A percentile compares a stretch with the other conserved stretches of the same genome.
phyloP scores from a whole-genome alignment of 2,888 invertebrate genomes.

The Tridacna gigas region DNA sequence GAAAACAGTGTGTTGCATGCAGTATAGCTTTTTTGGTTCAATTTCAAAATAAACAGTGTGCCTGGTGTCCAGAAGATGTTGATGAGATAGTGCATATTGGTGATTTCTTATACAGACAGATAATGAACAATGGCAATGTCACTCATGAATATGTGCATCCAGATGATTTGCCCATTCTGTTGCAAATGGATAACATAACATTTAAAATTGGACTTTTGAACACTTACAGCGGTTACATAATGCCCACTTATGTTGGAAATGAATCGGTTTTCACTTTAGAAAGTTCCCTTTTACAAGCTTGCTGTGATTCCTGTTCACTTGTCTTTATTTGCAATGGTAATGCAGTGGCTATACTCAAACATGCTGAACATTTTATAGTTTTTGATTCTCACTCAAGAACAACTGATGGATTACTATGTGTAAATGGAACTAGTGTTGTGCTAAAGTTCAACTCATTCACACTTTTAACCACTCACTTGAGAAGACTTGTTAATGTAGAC shows the following conservation, averaged over 20 bases:
- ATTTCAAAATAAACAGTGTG: not conserved
- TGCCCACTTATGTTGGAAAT: not conserved
- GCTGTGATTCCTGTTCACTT: not conserved
- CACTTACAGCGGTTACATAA: conserved; percentile 1
- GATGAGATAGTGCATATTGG: conserved; percentile 17
- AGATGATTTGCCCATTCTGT: too few species aligned
- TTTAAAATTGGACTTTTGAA: not conserved
- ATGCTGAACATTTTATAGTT: conserved; percentile 17
- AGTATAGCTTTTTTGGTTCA: not conserved
- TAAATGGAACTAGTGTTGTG: conserved; percentile 19
- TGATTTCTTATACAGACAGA: conserved; percentile 20
- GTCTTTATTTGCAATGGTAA: conserved; percentile 7
- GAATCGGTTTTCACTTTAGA: conserved; percentile 5
- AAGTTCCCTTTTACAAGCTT: not conserved
- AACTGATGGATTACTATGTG: conserved; percentile 6
- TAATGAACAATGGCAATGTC: not conserved
- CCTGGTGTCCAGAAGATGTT: conserved; percentile 6
- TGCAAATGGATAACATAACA: too few species aligned
- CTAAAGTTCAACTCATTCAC: not conserved
- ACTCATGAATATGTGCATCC: too few species aligned
- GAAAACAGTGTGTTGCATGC: conserved; percentile 20
- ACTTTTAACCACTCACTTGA: not conserved
- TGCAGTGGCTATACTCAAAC: conserved; percentile 13
- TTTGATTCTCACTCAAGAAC: conserved; percentile 34
- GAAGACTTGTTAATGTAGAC: not conserved